phyloP scores from a whole-genome alignment of 2,797 vertebrate genomes.

The Scolopax bukidnonensis region DNA sequence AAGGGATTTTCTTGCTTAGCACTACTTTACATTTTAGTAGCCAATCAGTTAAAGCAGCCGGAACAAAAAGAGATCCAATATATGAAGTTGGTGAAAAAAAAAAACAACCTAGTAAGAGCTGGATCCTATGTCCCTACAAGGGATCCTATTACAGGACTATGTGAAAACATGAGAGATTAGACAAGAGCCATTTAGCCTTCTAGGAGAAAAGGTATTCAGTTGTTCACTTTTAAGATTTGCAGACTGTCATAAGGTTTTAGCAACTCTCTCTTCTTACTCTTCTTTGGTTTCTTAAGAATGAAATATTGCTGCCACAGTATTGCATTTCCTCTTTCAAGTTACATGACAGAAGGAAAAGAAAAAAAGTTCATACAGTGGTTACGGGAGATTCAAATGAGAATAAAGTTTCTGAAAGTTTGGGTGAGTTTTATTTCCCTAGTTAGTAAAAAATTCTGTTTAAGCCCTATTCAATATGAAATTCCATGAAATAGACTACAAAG shows the following conservation, averaged over 20 bases:
- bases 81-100: not conserved
- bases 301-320: not conserved
- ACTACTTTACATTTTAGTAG: not conserved
- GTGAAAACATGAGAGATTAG: not conserved
- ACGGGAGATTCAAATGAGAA: not conserved
- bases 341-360: not conserved
- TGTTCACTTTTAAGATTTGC: not conserved
- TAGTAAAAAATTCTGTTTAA: not conserved
- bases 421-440: not conserved
- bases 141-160: not conserved
- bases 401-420: not conserved
- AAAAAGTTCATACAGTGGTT: not conserved
- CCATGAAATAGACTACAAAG: not conserved
- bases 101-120: no score
- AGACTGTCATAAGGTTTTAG: not conserved
- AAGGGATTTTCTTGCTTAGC: not conserved
- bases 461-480: not conserved
- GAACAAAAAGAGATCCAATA: not conserved
- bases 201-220: not conserved
- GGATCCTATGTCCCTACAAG: not conserved
- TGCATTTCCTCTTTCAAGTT: not conserved
- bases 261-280: not conserved
- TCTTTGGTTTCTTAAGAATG: not conserved
- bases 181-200: not conserved
- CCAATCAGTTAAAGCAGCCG: not conserved